Conservation (phyloP, 2,888 invertebrate genomes). For the Eupithecia tripunctaria region DNA sequence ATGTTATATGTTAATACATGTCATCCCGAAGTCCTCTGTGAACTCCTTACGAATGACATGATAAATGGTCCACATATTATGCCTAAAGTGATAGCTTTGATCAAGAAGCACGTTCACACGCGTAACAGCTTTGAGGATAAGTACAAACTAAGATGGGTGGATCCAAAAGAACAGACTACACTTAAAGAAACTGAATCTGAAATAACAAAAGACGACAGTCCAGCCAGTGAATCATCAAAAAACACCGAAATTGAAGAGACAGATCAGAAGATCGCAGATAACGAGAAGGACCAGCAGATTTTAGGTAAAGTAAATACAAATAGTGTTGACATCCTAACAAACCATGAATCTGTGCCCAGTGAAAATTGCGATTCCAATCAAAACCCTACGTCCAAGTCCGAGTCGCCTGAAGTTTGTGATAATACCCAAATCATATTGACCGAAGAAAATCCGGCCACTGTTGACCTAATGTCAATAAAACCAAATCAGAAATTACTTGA, state of each 20-base stretch:
- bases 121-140: conserved; percentile 27
- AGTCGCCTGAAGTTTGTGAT: neutral
- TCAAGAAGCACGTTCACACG: conserved; percentile 17
- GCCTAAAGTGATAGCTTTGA: neutral
- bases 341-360: conserved; percentile 1
- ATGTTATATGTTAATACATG: neutral
- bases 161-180: conserved; percentile 58
- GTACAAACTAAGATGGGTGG: conserved; percentile 29
- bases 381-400: neutral
- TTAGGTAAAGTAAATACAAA: conserved; percentile 1
- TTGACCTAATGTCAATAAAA: neutral
- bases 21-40: neutral
- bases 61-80: too few species aligned
- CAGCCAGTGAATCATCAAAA: neutral
- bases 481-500: neutral
- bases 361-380: neutral
- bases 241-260: neutral
- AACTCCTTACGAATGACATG: neutral
- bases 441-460: neutral
- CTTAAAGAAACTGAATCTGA: neutral
- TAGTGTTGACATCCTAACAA: neutral
- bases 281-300: neutral
- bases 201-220: neutral
- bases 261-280: neutral
- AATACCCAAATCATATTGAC: neutral